Evolutionary conservation across 1,140 invertebrate species (phyloP), one percentile per base, ranked within the genome.

Genomic region (Pseudomyrmex flavicornis): DNA sequence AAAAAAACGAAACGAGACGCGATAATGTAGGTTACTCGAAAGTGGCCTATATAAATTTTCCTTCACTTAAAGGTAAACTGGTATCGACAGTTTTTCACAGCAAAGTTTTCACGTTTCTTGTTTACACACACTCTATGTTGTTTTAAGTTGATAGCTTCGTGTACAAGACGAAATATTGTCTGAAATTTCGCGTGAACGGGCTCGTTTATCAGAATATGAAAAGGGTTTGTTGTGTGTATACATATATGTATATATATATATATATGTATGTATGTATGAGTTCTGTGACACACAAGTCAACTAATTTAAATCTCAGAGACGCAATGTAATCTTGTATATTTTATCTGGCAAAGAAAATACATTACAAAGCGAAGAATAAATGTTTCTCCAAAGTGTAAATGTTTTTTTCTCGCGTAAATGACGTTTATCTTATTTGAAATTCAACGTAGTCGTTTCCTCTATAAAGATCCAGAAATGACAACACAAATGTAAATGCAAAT

Each of bases 71-170:
- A 48, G 22, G 52, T 65, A 65, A 76, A 76, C 59, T 76, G 46
- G 12, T 65, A 76, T 76, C 74, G 74, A 76, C 59, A 75, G 73
- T 76, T 76, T 76, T 76, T 76, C n/a, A 52, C 17, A 7, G 46
- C n/a, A 12, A 76, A 76, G 12, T 76, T 76, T 63, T 44, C n/a
- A 13, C 46, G 8, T 12, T 22, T 4, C 15, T 2, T 35, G 35
- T 66, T 65, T 44, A 65, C 48, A 20, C 65, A 22, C 2, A 52
- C 48, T 35, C 35, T 35, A 35, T 35, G 15, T 9, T 44, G 46
- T 3, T n/a, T 10, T n/a, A 65, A 35, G 50, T 76, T 65, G 10
- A 5, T 13, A 9, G 52, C 50, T 52, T 35, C 20, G 0, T 7
- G 13, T n/a, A 54, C 22, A 61, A 20, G 35, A 75, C 15, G 35